These are phyloP conservation scores for Tamias sibiricus DNA, from an alignment of 2,113 vertebrate species.

Conservation along the genomic window DNA sequence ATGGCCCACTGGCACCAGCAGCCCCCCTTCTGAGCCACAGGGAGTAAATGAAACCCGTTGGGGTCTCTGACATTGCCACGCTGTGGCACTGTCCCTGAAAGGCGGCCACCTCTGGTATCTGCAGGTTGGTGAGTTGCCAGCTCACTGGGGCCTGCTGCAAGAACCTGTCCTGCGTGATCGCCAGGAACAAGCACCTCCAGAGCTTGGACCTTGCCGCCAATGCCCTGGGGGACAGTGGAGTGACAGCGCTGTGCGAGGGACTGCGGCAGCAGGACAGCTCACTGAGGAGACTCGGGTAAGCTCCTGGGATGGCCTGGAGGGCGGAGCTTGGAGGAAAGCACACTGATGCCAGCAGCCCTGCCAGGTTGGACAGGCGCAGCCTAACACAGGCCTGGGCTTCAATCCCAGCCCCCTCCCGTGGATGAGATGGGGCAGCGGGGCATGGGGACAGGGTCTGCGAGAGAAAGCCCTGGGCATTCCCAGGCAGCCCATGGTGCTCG, in stretches of 20 bases:
- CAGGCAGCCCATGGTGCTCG: not conserved
- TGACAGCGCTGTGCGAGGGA: not conserved
- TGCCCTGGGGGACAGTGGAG: not conserved
- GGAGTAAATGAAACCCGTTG: not conserved
- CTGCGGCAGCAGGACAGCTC: not conserved
- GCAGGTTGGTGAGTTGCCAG: not conserved
- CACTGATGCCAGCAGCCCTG: no score
- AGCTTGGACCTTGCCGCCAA: slow-evolving; percentile 45
- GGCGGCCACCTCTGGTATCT: fast-evolving
- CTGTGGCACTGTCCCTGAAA: no score
- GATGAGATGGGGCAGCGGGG: not conserved
- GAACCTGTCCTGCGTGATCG: not conserved
- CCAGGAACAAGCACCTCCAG: not conserved
- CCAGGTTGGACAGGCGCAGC: no score
- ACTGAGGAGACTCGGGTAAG: slow-evolving; percentile 60
- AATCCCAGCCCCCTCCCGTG: not conserved
- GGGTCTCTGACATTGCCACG: not conserved
- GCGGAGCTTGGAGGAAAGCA: not conserved
- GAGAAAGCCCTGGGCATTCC: not conserved
- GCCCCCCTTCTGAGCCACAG: no score
- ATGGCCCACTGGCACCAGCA: no score
- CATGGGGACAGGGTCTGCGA: fast-evolving
- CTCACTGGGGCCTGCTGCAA: not conserved
- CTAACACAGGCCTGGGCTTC: fast-evolving
- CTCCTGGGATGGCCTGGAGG: not conserved